These are phyloP conservation scores for Peromyscus attwateri DNA, from an alignment of 2,797 vertebrate genomes.

Conservation along the genomic window DNA sequence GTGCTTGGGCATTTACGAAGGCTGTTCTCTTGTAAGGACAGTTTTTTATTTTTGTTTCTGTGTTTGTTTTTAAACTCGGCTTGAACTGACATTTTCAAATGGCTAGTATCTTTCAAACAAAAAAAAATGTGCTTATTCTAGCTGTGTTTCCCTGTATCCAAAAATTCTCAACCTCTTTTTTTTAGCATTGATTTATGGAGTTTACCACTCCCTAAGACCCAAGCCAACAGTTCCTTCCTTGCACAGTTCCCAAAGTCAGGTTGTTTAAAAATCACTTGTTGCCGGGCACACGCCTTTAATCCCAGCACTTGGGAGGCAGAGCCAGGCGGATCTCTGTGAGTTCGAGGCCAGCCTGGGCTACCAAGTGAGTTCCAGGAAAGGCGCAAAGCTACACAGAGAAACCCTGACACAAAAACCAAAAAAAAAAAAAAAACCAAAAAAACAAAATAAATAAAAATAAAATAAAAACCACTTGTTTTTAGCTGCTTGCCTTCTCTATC, in stretches of 20 bases:
- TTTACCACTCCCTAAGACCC: neutral
- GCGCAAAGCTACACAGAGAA: too few relatives aligned
- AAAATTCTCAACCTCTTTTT: slow-evolving; percentile 21
- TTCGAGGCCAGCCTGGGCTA: too few relatives aligned
- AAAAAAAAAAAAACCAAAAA: too few relatives aligned
- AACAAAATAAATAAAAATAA: too few relatives aligned
- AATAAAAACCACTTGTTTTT: neutral
- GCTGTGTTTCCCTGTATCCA: neutral
- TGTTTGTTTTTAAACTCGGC: neutral
- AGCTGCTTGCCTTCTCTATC: neutral
- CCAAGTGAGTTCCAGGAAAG: too few relatives aligned
- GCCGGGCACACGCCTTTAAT: too few relatives aligned
- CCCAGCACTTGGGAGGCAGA: too few relatives aligned
- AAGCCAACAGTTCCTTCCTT: neutral
- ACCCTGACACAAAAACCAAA: too few relatives aligned
- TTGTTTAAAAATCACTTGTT: neutral
- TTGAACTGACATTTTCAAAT: slow-evolving; percentile 53
- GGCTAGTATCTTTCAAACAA: slow-evolving; percentile 14
- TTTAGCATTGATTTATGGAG: neutral
- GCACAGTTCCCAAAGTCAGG: neutral
- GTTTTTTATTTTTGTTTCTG: neutral
- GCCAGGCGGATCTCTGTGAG: too few relatives aligned
- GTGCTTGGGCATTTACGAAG: slow-evolving; percentile 31
- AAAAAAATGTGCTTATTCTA: neutral
- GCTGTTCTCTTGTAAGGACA: neutral